phyloP scores from a whole-genome alignment of 1,140 invertebrate genomes.

The Tetramorium alpestre region DNA sequence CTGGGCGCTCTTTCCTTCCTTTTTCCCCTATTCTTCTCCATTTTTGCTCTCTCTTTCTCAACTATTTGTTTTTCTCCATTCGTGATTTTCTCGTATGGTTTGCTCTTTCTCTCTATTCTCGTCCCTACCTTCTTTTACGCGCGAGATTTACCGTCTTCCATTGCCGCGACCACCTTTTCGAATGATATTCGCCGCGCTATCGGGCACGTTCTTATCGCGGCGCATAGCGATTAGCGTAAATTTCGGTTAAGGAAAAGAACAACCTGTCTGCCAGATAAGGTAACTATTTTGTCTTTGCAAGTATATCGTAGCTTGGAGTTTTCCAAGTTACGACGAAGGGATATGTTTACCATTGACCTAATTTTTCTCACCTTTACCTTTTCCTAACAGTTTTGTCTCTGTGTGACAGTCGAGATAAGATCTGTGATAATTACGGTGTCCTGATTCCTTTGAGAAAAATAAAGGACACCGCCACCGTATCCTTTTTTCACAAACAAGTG shows the following conservation, averaged over 20 bases:
- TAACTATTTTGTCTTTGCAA: not conserved
- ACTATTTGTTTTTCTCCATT: constrained; percentile 46
- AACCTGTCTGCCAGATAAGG: constrained; percentile 2
- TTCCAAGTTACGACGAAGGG: not conserved
- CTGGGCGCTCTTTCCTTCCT: not conserved
- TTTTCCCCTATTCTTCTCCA: constrained; percentile 43
- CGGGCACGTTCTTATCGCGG: constrained; percentile 40
- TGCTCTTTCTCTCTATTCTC: constrained; percentile 22
- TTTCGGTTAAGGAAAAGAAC: constrained; percentile 30
- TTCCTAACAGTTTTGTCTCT: not conserved
- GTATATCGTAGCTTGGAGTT: not conserved
- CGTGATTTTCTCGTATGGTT: constrained; percentile 46
- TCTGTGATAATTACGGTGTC: no score
- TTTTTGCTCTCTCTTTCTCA: constrained; percentile 19
- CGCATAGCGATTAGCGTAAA: constrained; percentile 55
- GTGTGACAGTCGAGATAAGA: no score
- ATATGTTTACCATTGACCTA: not conserved
- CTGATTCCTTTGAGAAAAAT: no score
- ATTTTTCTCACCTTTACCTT: not conserved
- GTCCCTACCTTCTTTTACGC: not conserved
- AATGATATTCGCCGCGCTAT: constrained; percentile 35
- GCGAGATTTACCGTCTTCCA: constrained; percentile 48
- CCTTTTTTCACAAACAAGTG: no score
- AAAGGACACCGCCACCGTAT: no score
- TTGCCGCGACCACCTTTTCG: constrained; percentile 41